Evolutionary conservation across 2,113 vertebrate species (phyloP).

Genomic region (Misgurnus mizolepis): DNA sequence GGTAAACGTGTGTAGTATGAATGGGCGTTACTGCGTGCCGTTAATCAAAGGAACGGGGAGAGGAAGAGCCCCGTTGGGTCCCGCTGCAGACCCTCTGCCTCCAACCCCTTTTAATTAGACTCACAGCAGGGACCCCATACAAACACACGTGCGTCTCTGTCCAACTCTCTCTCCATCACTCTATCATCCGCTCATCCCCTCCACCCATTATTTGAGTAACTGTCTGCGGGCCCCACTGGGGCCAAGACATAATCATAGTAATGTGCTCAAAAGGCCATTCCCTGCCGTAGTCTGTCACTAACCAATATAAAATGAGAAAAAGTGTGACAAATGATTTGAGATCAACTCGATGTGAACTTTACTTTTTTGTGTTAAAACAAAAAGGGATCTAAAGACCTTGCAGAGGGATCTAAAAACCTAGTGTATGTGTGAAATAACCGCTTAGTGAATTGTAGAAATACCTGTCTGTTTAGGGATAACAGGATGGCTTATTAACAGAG

Average conservation of each 20-base stretch:
- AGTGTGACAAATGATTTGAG: conserved; percentile 15
- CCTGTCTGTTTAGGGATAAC: conserved; percentile 37
- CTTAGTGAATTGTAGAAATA: conserved; percentile 2
- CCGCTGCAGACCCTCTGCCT: conserved; percentile 77
- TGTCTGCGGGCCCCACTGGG: conserved; percentile 17
- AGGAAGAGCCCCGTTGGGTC: conserved; percentile 72
- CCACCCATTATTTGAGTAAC: conserved; percentile 28
- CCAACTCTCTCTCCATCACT: conserved; percentile 59
- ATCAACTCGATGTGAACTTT: neutral
- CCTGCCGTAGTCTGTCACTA: conserved; percentile 27
- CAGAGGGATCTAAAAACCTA: neutral
- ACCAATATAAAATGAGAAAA: conserved; percentile 24
- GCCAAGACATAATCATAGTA: conserved; percentile 30
- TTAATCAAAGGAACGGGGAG: conserved; percentile 80
- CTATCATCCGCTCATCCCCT: conserved; percentile 48
- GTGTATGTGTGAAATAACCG: neutral
- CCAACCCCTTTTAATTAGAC: conserved; percentile 87
- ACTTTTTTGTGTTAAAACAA: neutral
- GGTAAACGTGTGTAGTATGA: conserved; percentile 34
- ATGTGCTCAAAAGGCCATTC: conserved; percentile 26
- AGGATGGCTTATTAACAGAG: conserved; percentile 16
- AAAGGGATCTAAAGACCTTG: neutral
- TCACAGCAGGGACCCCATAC: conserved; percentile 78
- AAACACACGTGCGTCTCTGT: conserved; percentile 57
- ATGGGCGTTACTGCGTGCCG: conserved; percentile 60